Percentiles rank a stretch among this genome's conserved stretches.
phyloP scores from a whole-genome alignment of 2,113 vertebrate genomes.

The Pangasianodon hypophthalmus region DNA sequence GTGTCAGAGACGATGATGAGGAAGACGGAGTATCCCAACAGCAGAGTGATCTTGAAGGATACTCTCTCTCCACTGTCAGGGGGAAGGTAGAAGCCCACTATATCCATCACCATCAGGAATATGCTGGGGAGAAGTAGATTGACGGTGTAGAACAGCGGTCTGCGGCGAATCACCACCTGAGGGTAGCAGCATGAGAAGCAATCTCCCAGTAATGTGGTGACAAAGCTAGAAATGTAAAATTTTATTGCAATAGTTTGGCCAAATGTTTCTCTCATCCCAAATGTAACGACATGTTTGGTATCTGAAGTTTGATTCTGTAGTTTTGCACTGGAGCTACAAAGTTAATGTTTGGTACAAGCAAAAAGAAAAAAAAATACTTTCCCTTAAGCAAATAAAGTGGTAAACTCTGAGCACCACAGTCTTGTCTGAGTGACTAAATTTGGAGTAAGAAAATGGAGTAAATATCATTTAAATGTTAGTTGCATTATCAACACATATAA shows the following conservation, averaged over 20 bases:
- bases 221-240: slow-evolving; percentile 2
- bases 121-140: slow-evolving; percentile 92
- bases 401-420: background rate
- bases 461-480: background rate
- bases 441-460: background rate
- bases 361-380: background rate
- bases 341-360: background rate
- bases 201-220: slow-evolving; percentile 5
- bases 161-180: slow-evolving; percentile 92
- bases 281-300: background rate
- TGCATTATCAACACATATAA: background rate
- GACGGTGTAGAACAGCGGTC: slow-evolving; percentile 92
- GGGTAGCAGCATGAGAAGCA: background rate
- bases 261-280: background rate
- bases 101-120: slow-evolving; percentile 96
- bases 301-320: background rate
- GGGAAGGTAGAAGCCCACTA: slow-evolving; percentile 95
- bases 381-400: background rate
- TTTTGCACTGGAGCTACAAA: background rate
- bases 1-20: slow-evolving; percentile 98
- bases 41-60: slow-evolving; percentile 97
- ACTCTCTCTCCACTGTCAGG: slow-evolving; percentile 95
- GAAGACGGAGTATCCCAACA: slow-evolving; percentile 97
- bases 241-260: background rate
- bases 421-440: background rate